Evolutionary conservation across 2,797 vertebrate species (phyloP), one percentile per base, ranked within the genome.

Genomic region (Pangasius sanitwongsei): DNA sequence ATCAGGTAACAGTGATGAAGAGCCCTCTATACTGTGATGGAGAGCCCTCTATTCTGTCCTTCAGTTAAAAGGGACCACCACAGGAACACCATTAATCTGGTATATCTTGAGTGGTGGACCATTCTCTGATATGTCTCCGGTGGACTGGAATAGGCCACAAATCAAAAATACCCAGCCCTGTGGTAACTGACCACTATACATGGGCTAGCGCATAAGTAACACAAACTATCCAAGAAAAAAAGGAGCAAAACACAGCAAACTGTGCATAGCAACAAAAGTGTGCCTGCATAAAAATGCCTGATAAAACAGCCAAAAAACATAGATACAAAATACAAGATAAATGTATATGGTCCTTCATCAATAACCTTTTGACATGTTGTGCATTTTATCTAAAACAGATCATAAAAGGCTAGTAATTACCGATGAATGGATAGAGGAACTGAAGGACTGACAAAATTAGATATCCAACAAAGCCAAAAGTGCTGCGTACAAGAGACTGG

Each of bases 371-470:
- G 55, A 20, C 48, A n/a, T 3, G 0, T 20, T 25, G 20, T 82
- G 55, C 80, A 81, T 44, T 63, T 28, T 81, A 31, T 34, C 50
- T 72, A 31, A 34, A 74, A 28, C 20, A 31, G 20, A 78, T 37
- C 37, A 37, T 37, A 37, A 37, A 37, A 37, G 18, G 0, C 16
- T 53, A 81, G 25, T 59, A 92, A 96, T 96, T 96, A 99, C 98
- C 98, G 93, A 99, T 98, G 92, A 99, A 99, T 86, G 98, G 98
- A 94, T 99, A 99, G 85, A 99, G 95, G 93, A 99, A 99, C 90
- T 99, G 98, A 77, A 99, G 96, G 87, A 82, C 90, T 85, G 98
- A 99, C 81, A 99, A 93, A 90, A 98, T 92, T 69, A 98, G 83
- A 93, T 97, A 98, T 88, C 98, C 98, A 37, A 95, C 93, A 88